Percentiles rank a stretch among this genome's conserved stretches.
phyloP scores from a whole-genome alignment of 2,113 vertebrate genomes.

The Entelurus aequoreus region DNA sequence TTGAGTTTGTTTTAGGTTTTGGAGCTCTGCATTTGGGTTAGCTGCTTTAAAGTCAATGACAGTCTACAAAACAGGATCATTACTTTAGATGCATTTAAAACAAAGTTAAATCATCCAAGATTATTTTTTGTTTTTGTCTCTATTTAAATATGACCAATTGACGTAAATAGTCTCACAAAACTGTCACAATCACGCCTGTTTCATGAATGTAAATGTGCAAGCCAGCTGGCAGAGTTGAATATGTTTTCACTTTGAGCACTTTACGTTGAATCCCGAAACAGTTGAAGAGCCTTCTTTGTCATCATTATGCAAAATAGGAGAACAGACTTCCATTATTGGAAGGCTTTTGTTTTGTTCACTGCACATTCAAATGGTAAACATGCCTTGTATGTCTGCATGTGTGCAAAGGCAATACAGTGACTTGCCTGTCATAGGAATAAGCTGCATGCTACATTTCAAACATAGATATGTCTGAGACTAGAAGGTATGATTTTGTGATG shows the following conservation, averaged over 20 bases:
- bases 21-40: too few species aligned
- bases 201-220: background rate
- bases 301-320: background rate
- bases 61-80: too few species aligned
- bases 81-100: too few species aligned
- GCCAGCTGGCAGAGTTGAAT: constrained; percentile 5
- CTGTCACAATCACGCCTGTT: background rate
- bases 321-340: background rate
- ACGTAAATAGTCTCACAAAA: background rate
- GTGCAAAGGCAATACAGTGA: background rate
- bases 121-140: too few species aligned
- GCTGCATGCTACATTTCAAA: too few species aligned
- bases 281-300: background rate
- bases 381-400: background rate
- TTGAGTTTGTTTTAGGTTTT: background rate
- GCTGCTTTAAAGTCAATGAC: too few species aligned
- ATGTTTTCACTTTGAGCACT: background rate
- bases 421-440: background rate
- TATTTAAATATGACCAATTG: background rate
- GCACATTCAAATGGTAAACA: background rate
- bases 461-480: too few species aligned
- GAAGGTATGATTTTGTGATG: too few species aligned
- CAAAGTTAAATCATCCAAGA: too few species aligned
- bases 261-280: background rate
- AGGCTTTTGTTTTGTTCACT: background rate